A percentile compares a stretch with the other conserved stretches of the same genome.
Evolutionary conservation across 2,113 vertebrate genomes (phyloP).

Genomic region (Crotalus viridis): DNA sequence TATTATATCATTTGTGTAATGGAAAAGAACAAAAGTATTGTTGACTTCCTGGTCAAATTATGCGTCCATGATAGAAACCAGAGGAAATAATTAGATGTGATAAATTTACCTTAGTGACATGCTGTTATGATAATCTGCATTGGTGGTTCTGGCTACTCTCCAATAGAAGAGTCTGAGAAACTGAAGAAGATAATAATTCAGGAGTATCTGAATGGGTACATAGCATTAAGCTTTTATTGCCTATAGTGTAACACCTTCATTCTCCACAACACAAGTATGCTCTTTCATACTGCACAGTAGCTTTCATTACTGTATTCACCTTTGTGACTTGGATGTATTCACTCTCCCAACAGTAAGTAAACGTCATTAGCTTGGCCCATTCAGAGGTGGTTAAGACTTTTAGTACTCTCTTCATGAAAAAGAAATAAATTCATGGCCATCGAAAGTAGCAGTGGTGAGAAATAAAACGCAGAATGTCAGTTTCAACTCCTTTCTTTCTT

Average conservation of each 20-base stretch:
- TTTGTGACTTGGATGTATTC: neutral
- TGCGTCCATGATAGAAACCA: neutral
- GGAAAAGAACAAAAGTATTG: neutral
- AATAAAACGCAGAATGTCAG: neutral
- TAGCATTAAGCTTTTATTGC: neutral
- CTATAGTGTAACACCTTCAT: neutral
- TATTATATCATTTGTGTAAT: neutral
- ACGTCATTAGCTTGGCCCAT: neutral
- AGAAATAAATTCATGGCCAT: neutral
- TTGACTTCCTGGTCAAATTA: neutral
- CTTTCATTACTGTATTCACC: neutral
- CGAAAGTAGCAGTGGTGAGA: neutral
- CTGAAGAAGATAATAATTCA: neutral
- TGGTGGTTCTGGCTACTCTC: neutral
- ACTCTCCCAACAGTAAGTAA: neutral
- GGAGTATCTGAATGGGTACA: neutral
- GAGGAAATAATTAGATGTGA: neutral
- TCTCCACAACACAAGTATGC: neutral
- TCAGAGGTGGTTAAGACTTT: slow-evolving; percentile 31
- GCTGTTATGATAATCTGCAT: neutral
- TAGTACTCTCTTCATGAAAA: neutral
- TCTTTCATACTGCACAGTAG: neutral
- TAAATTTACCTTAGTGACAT: neutral
- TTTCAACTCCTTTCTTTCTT: neutral
- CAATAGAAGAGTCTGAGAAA: neutral